Base-by-base conservation (phyloP, 2,888 invertebrate genomes). In the Pemphredon lugubris region DNA sequence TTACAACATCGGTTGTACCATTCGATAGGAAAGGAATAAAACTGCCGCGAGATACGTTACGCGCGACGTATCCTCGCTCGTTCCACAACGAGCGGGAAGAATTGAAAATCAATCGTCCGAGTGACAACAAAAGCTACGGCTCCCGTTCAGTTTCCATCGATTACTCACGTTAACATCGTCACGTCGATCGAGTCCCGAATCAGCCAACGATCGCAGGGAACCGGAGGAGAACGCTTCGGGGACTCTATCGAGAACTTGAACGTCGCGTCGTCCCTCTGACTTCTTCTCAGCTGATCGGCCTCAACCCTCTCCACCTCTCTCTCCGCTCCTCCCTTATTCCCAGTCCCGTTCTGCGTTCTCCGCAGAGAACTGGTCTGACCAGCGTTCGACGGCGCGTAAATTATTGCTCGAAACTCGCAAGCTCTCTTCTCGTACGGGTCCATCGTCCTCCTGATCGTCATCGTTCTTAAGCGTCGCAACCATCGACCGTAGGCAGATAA, bases 81-180 rank as follows among this genome's bases (percentile, higher is more conserved):
- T n/a, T n/a, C n/a, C n/a, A n/a, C n/a, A n/a, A n/a, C n/a, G n/a
- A n/a, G n/a, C n/a, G n/a, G n/a, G n/a, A n/a, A n/a, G n/a, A n/a
- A n/a, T n/a, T n/a, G n/a, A n/a, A n/a, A n/a, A n/a, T n/a, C n/a
- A n/a, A n/a, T n/a, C 2, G 37, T 11, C 13, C 7, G n/a, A 37
- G 1, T 9, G 4, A 37, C n/a, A 37, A 18, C 7, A 18, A 20
- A 42, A 7, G 3, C 1, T 23, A 4, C 18, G 6, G 2, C 16
- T 20, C 9, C 1, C 5, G 30, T 14, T 32, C n/a, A 30, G n/a
- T 23, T 34, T 50, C 34, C 32, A 39, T 13, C 48, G 23, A 45
- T 71, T 70, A 72, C 72, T 72, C 71, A 72, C 72, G 58, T n/a
- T 50, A 45, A n/a, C n/a, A 60, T 37, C 9, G 39, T n/a, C 44